These are phyloP conservation scores for Odontocerum albicorne DNA, from an alignment of 2,888 invertebrate species.

Conservation along the genomic window DNA sequence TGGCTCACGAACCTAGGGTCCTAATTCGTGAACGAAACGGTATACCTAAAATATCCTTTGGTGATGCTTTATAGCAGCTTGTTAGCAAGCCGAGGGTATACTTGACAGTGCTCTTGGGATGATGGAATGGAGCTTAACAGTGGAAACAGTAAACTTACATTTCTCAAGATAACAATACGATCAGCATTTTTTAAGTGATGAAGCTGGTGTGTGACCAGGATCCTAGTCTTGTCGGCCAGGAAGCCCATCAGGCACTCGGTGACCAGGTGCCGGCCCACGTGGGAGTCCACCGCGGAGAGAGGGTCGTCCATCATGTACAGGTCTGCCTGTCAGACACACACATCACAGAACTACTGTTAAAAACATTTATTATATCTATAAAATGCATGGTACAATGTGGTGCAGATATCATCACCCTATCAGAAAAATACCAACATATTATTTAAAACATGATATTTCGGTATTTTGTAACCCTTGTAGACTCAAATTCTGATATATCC, in stretches of 20 bases:
- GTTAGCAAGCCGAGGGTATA: not conserved
- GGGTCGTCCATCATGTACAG: constrained; percentile 78
- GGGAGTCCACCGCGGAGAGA: constrained; percentile 74
- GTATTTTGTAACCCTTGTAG: too few relatives aligned
- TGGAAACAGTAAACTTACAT: constrained; percentile 53
- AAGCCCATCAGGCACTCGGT: constrained; percentile 65
- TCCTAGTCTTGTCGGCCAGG: constrained; percentile 65
- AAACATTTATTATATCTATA: not conserved
- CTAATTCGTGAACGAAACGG: too few relatives aligned
- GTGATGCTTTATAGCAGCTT: too few relatives aligned
- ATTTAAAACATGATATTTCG: too few relatives aligned
- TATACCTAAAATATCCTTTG: too few relatives aligned
- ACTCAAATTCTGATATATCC: too few relatives aligned
- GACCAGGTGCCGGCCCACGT: constrained; percentile 71
- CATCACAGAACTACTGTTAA: not conserved
- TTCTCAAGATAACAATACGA: constrained; percentile 64
- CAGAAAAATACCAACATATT: too few relatives aligned
- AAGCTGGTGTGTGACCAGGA: constrained; percentile 83
- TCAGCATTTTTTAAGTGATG: constrained; percentile 73
- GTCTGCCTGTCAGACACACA: too few relatives aligned
- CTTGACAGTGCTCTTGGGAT: not conserved
- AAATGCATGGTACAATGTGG: not conserved
- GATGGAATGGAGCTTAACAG: too few relatives aligned
- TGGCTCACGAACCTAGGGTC: too few relatives aligned
- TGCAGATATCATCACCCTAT: not conserved